phyloP scores from a whole-genome alignment of 2,113 vertebrate species.

The Pungitius pungitius region DNA sequence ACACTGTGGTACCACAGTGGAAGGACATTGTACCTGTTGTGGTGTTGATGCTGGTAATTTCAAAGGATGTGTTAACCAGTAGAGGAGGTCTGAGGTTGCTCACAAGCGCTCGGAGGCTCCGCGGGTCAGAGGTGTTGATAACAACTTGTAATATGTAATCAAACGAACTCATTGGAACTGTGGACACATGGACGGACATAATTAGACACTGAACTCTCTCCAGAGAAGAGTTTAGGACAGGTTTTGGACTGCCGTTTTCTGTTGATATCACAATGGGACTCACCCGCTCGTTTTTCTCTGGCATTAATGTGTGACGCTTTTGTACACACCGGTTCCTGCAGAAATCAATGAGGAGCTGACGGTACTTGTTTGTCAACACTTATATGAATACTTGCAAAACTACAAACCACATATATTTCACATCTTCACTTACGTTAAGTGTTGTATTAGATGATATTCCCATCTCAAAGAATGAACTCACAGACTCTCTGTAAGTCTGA shows the following conservation, averaged over 20 bases:
- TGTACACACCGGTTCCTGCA: constrained; percentile 6
- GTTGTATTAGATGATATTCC: constrained; percentile 19
- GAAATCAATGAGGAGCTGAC: no score
- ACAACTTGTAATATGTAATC: constrained; percentile 15
- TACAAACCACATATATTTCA: background rate
- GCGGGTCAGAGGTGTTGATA: background rate
- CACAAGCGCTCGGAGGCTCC: background rate
- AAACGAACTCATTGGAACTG: background rate
- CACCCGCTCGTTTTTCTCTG: constrained; percentile 47
- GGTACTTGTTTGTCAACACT: no score
- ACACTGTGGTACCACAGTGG: background rate
- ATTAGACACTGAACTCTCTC: background rate
- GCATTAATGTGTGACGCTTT: background rate
- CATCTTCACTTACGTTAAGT: no score
- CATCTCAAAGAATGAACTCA: constrained; percentile 24
- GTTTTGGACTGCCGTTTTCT: no score
- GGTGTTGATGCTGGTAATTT: constrained; percentile 12
- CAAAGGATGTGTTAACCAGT: fast-evolving
- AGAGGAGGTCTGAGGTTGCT: background rate
- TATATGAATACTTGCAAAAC: background rate
- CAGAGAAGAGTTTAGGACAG: background rate
- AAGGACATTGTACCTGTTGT: constrained; percentile 35
- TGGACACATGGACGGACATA: background rate
- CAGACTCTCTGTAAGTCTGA: background rate
- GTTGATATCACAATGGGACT: constrained; percentile 4